phyloP scores from a whole-genome alignment of 1,140 invertebrate genomes.

The Drosophila subpulchrella region DNA sequence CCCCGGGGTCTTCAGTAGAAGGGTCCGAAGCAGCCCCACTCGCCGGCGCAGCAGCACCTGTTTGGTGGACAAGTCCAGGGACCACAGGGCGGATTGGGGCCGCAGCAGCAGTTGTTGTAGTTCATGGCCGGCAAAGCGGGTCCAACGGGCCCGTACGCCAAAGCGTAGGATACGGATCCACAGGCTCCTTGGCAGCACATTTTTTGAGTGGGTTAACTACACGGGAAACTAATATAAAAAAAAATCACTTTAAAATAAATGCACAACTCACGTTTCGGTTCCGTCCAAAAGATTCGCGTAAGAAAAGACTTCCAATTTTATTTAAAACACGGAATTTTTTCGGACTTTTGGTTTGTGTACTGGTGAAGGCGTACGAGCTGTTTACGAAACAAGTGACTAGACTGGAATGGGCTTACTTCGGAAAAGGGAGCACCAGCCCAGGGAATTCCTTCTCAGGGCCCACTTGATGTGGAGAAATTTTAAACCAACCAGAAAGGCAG shows the following conservation, averaged over 20 bases:
- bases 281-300: not conserved
- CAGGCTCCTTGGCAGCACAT: conserved; percentile 49
- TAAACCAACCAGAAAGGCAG: conserved; percentile 1
- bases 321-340: conserved; percentile 39
- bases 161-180: conserved; percentile 61
- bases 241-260: not conserved
- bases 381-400: conserved; percentile 34
- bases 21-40: conserved; percentile 65
- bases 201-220: not conserved
- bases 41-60: conserved; percentile 54
- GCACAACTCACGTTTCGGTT: conserved; percentile 24
- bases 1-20: conserved; percentile 37
- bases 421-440: not conserved
- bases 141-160: conserved; percentile 65
- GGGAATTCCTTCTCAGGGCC: conserved; percentile 28
- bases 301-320: conserved; percentile 2
- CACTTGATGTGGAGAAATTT: conserved; percentile 45
- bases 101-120: conserved; percentile 61
- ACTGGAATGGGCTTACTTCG: conserved; percentile 27
- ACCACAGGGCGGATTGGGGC: conserved; percentile 64
- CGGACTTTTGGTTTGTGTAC: conserved; percentile 23
- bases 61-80: conserved; percentile 72
- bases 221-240: not conserved
- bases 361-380: conserved; percentile 7
- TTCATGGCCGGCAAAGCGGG: conserved; percentile 69